Evolutionary conservation across 2,113 vertebrate species (phyloP).

Genomic region (Crocuta crocuta): DNA sequence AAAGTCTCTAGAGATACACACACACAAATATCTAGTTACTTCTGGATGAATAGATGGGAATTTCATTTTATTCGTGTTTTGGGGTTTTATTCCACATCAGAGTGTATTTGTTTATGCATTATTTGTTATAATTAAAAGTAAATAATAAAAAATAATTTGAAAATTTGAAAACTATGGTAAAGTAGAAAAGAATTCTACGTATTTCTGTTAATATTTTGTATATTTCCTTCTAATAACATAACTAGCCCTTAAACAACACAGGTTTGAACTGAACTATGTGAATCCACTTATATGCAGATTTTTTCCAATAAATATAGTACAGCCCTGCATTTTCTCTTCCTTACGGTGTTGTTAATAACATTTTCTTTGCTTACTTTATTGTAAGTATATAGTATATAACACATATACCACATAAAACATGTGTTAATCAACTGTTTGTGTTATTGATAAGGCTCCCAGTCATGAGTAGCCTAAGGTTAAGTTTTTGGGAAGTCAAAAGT

Average conservation of each 20-base stretch:
- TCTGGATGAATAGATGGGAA: not conserved
- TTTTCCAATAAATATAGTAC: not conserved
- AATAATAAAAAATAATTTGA: not conserved
- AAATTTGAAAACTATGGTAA: not conserved
- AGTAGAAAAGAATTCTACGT: not conserved
- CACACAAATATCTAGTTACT: not conserved
- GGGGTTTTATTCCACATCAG: not conserved
- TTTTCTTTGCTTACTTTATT: not conserved
- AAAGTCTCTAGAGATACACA: not conserved
- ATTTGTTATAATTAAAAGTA: conserved; percentile 21
- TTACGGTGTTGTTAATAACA: not conserved
- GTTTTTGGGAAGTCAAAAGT: not conserved
- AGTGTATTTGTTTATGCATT: not conserved
- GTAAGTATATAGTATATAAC: not conserved
- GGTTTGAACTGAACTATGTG: not conserved
- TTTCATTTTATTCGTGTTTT: not conserved
- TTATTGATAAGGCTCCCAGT: not conserved
- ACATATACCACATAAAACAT: not conserved
- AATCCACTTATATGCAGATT: not conserved
- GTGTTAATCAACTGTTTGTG: not conserved
- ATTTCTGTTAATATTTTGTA: not conserved
- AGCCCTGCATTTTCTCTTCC: not conserved
- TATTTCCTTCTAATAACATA: not conserved
- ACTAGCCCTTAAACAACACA: not conserved
- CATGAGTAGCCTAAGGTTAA: not conserved